phyloP scores from a whole-genome alignment of 2,113 vertebrate genomes.

The Macrotis lagotis region DNA sequence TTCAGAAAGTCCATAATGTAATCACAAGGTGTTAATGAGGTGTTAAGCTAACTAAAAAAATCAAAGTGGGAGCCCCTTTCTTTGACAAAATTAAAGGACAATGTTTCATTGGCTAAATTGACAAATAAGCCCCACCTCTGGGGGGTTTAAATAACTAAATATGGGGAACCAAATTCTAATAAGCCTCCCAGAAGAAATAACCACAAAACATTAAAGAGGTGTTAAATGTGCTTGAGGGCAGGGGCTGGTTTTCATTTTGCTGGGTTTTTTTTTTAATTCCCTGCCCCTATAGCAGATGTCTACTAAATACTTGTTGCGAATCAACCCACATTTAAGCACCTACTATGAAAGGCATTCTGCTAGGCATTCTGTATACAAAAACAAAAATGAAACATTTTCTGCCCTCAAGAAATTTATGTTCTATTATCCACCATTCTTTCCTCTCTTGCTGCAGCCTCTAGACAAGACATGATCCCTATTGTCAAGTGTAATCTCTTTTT shows the following conservation, averaged over 20 bases:
- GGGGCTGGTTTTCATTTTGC: not conserved
- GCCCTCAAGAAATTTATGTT: not conserved
- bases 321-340: not conserved
- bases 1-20: not conserved
- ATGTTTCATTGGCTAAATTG: not conserved
- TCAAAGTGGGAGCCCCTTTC: not conserved
- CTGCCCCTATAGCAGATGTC: not conserved
- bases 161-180: not conserved
- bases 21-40: not conserved
- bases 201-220: not conserved
- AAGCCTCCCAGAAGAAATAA: not conserved
- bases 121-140: not conserved
- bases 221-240: not conserved
- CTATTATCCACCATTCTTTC: not conserved
- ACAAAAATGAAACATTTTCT: not conserved
- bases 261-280: not conserved
- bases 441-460: too few relatives aligned
- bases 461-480: too few relatives aligned
- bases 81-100: not conserved
- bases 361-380: not conserved
- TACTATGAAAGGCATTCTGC: not conserved
- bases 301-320: not conserved
- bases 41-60: not conserved
- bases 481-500: too few relatives aligned
- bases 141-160: not conserved